Evolutionary conservation across 2,797 vertebrate genomes (phyloP), one percentile per base, ranked within the genome.

Genomic region (Falco novaeseelandiae): DNA sequence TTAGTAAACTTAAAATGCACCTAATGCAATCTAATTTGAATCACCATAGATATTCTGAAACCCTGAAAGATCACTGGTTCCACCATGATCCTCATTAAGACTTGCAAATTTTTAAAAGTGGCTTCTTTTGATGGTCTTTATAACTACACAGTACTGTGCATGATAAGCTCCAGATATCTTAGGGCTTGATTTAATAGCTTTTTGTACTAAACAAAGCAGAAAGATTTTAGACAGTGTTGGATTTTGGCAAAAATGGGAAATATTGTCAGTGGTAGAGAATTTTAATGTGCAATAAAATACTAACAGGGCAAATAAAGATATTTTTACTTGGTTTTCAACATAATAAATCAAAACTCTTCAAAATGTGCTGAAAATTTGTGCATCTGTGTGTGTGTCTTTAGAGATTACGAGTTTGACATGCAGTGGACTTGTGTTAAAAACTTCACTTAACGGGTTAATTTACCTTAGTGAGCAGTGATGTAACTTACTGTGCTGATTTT

Each of bases 141-240:
- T 32, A 89, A 20, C 8, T 2, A 8, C 0, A 0, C 30, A 80
- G 14, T 30, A 65, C 29, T 44, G 7, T 26, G 14, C 13, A 34
- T 6, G 52, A 18, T 61, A 30, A 80, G 8, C 5, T 70, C 4
- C 38, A 83, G 29, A 82, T 84, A 55, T 46, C 11, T 27, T 69
- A 80, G 5, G 5, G 26, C 9, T 63, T 54, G 6, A 27, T 69
- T 80, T 32, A 54, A 32, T 11, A 55, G 1, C 3, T 52, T 58
- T 30, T 59, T 80, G 18, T 42, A 30, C 3, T 32, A 72, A 70
- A 63, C 1, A 36, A 76, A 74, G 12, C 2, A 40, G 10, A 61
- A 94, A 32, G 0, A n/a, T 51, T 34, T 81, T 67, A 11, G 6
- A 55, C 0, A 2, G 2, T 67, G 7, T 16, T 32, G 7, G 5